These are phyloP conservation scores for Netelia inedita DNA, from an alignment of 2,888 invertebrate genomes.

Conservation along the genomic window DNA sequence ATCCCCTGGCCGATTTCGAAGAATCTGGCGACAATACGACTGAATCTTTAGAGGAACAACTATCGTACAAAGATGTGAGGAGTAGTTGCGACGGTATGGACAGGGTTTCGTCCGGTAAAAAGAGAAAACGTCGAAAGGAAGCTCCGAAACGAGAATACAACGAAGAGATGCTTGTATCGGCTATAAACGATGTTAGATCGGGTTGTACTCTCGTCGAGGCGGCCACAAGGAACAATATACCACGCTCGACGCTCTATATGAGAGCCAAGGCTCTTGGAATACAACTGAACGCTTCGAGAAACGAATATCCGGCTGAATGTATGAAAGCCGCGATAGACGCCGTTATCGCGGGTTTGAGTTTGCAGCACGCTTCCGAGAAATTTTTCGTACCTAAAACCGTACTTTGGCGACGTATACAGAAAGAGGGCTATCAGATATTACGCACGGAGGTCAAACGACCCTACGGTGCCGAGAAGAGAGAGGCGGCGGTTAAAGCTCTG, in stretches of 20 bases:
- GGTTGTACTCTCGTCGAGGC: slow-evolving; percentile 84
- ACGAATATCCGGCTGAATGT: slow-evolving; percentile 84
- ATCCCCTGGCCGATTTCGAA: slow-evolving; percentile 70
- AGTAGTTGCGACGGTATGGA: slow-evolving; percentile 4
- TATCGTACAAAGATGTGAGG: background rate
- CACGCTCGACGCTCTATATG: slow-evolving; percentile 85
- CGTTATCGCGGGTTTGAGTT: slow-evolving; percentile 84
- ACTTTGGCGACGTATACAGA: slow-evolving; percentile 85
- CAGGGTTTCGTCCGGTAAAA: slow-evolving; percentile 63
- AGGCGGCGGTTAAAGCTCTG: slow-evolving; percentile 84
- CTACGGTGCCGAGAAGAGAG: slow-evolving; percentile 82
- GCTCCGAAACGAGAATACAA: slow-evolving; percentile 80
- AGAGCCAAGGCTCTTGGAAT: slow-evolving; percentile 83
- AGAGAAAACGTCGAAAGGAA: slow-evolving; percentile 78
- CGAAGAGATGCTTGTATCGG: slow-evolving; percentile 82
- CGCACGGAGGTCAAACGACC: slow-evolving; percentile 79
- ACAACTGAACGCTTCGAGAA: slow-evolving; percentile 82
- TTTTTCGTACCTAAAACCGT: slow-evolving; percentile 85
- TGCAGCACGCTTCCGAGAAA: slow-evolving; percentile 84
- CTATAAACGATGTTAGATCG: slow-evolving; percentile 82
- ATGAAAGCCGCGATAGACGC: slow-evolving; percentile 84
- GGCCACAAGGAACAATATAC: slow-evolving; percentile 83
- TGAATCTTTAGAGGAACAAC: slow-evolving; percentile 63
- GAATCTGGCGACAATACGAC: slow-evolving; percentile 71
- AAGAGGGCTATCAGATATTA: slow-evolving; percentile 81